Percentiles rank a stretch among this genome's conserved stretches.
phyloP scores from a whole-genome alignment of 35 echinoderm and acorn worm species.

The Apostichopus japonicus region DNA sequence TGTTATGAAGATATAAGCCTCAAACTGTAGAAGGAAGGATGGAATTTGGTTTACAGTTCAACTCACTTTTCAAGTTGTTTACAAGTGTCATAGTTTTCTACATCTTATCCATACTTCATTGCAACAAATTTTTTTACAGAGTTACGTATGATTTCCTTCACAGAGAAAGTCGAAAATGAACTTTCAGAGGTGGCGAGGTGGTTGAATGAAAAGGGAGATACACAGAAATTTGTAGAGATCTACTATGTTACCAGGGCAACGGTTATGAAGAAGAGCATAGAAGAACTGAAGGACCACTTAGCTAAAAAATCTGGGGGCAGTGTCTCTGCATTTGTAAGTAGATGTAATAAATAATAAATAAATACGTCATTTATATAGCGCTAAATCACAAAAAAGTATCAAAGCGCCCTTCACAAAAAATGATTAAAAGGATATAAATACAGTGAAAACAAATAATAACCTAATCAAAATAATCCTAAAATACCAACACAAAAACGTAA shows the following conservation, averaged over 20 bases:
- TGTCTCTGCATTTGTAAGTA: conserved; percentile 58
- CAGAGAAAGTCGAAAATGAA: conserved; percentile 75
- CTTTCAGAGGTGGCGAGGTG: conserved; percentile 87
- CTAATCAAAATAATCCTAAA: no score
- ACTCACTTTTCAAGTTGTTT: no score
- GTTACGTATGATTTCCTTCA: neutral
- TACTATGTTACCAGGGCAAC: conserved; percentile 76
- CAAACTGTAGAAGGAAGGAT: neutral
- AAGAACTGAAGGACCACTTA: conserved; percentile 88
- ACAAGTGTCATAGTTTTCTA: no score
- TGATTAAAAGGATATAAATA: no score
- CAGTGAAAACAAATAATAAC: no score
- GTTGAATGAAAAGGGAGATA: conserved; percentile 67
- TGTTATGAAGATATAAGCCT: no score
- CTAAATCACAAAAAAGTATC: no score
- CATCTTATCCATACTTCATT: no score
- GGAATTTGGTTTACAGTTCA: neutral
- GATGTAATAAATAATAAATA: no score
- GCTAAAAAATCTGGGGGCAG: conserved; percentile 80
- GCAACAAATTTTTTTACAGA: no score
- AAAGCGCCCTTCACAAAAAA: no score
- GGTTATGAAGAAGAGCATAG: conserved; percentile 83
- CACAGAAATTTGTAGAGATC: conserved; percentile 78
- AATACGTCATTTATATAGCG: no score
- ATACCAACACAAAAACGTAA: neutral